A percentile compares a stretch with the other conserved stretches of the same genome.
These are phyloP conservation scores for Cephus pulcher DNA, from an alignment of 2,888 invertebrate genomes.

Conservation along the genomic window DNA sequence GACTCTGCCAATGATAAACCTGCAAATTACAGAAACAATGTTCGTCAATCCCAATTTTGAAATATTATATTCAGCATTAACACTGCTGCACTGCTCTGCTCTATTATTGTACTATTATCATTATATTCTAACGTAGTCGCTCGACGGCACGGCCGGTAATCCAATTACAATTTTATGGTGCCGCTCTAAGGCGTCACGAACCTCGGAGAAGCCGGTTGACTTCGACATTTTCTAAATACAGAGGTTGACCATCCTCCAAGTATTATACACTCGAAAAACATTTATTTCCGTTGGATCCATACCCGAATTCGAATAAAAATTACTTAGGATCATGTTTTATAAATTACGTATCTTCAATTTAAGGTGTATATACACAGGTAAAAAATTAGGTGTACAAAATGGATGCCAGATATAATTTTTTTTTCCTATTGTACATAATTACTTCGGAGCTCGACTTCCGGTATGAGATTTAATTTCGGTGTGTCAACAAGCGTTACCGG, in stretches of 20 bases:
- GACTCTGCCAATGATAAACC: conserved; percentile 79
- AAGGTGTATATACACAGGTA: not conserved
- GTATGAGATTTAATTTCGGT: not conserved
- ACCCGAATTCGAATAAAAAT: not conserved
- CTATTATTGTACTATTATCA: not conserved
- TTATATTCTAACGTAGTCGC: not conserved
- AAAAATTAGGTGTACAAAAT: not conserved
- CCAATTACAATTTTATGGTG: not conserved
- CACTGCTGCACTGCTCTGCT: not conserved
- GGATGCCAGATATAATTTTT: not conserved
- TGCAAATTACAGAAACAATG: conserved; percentile 39
- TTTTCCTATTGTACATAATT: not conserved
- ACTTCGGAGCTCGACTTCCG: not conserved
- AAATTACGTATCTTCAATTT: not conserved
- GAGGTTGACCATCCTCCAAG: not conserved
- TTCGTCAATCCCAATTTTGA: not conserved
- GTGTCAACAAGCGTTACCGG: not conserved
- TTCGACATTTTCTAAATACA: not conserved
- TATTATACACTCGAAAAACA: not conserved
- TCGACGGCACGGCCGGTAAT: not conserved
- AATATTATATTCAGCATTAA: not conserved
- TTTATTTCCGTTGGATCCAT: not conserved
- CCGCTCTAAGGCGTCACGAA: not conserved
- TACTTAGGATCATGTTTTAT: not conserved
- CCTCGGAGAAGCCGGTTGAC: not conserved